Conservation (phyloP, 2,888 invertebrate genomes). For the Dendrolimus houi region DNA sequence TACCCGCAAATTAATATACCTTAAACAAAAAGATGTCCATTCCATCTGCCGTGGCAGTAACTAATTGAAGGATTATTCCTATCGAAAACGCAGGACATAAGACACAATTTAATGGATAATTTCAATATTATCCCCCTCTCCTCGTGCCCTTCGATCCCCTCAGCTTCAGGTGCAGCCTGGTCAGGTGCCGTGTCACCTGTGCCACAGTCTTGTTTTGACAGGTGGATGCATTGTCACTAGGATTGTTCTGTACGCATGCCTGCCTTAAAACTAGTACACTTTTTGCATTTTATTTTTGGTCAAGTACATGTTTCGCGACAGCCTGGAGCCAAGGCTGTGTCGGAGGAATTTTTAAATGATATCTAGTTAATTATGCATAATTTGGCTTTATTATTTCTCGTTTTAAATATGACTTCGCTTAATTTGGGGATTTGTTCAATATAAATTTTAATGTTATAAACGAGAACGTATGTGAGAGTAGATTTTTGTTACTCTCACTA, state of each 20-base stretch:
- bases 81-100: conserved; percentile 5
- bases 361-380: too few species aligned
- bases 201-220: conserved; percentile 59
- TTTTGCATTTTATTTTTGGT: not conserved
- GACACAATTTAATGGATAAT: conserved; percentile 18
- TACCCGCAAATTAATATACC: not conserved
- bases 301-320: not conserved
- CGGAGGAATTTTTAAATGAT: too few species aligned
- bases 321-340: not conserved
- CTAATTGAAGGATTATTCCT: conserved; percentile 6
- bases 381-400: too few species aligned
- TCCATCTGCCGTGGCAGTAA: not conserved
- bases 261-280: not conserved
- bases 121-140: conserved; percentile 16
- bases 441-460: too few species aligned
- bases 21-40: not conserved
- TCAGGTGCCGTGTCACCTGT: conserved; percentile 64
- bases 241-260: conserved; percentile 19
- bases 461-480: too few species aligned
- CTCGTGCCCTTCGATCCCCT: conserved; percentile 5
- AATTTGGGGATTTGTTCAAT: too few species aligned
- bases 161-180: conserved; percentile 12
- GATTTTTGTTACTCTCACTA: too few species aligned
- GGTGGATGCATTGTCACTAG: conserved; percentile 49
- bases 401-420: too few species aligned